Evolutionary conservation across 2,113 vertebrate species (phyloP).

Genomic region (Genyomyrus donnyi): DNA sequence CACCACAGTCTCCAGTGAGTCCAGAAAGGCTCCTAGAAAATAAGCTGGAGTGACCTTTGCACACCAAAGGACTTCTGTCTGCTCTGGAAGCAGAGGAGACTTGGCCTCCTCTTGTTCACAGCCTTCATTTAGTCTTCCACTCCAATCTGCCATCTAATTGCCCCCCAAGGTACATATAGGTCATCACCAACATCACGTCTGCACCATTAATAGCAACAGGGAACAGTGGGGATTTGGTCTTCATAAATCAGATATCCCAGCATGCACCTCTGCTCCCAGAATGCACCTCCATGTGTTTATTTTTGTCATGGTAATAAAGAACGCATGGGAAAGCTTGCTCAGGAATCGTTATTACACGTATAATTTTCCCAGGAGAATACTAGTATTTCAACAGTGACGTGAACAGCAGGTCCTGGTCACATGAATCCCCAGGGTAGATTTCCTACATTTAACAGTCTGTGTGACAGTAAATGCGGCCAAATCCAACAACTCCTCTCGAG

Average conservation of each 20-base stretch:
- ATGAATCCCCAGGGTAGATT: neutral
- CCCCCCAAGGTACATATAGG: neutral
- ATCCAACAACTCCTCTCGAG: neutral
- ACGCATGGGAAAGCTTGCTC: neutral
- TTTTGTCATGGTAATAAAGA: neutral
- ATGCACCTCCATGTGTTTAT: neutral
- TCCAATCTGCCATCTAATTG: neutral
- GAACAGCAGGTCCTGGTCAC: neutral
- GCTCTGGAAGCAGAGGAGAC: neutral
- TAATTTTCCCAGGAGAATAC: neutral
- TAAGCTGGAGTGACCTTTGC: neutral
- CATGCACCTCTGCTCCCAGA: neutral
- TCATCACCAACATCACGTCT: neutral
- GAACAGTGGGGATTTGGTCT: neutral
- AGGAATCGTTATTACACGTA: neutral
- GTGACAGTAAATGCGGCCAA: neutral
- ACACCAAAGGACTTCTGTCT: neutral
- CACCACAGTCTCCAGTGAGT: neutral
- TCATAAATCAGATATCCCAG: neutral
- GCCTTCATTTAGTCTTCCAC: neutral
- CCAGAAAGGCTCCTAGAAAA: neutral
- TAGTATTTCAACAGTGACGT: neutral
- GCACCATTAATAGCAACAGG: neutral
- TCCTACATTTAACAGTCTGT: neutral
- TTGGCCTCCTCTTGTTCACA: neutral